Evolutionary conservation across 2,797 vertebrate species (phyloP).

Genomic region (Acanthurus lineatus): DNA sequence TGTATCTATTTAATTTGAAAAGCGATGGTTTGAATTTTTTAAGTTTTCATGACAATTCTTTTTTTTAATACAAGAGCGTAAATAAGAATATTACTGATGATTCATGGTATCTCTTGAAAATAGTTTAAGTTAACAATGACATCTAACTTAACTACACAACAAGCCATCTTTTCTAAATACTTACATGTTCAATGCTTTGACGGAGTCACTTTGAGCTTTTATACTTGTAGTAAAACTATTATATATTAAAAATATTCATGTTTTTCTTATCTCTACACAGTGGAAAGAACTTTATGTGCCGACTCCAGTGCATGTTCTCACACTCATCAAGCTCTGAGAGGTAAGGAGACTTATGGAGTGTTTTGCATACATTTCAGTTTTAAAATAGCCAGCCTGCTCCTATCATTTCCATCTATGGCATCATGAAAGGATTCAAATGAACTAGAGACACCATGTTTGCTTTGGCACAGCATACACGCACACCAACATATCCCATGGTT

Average conservation of each 20-base stretch:
- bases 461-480: conserved; percentile 67
- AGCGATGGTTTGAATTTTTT: not conserved
- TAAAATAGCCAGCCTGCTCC: conserved; percentile 73
- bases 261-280: conserved; percentile 75
- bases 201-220: conserved; percentile 26
- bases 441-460: conserved; percentile 75
- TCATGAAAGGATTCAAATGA: conserved; percentile 78
- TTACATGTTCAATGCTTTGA: conserved; percentile 51
- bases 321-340: conserved; percentile 83
- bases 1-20: not conserved
- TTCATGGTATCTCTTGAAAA: conserved; percentile 42
- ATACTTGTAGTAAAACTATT: conserved; percentile 50
- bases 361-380: conserved; percentile 80
- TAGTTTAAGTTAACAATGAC: conserved; percentile 17
- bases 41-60: not conserved
- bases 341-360: conserved; percentile 79
- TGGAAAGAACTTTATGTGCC: conserved; percentile 87
- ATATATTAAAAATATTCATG: conserved; percentile 35
- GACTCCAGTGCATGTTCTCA: conserved; percentile 86
- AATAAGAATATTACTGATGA: not conserved
- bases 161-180: conserved; percentile 44
- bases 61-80: not conserved
- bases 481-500: conserved; percentile 58
- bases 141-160: conserved; percentile 10
- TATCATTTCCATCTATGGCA: conserved; percentile 82